phyloP scores from a whole-genome alignment of 2,113 vertebrate genomes.

The Larimichthys polyactis region DNA sequence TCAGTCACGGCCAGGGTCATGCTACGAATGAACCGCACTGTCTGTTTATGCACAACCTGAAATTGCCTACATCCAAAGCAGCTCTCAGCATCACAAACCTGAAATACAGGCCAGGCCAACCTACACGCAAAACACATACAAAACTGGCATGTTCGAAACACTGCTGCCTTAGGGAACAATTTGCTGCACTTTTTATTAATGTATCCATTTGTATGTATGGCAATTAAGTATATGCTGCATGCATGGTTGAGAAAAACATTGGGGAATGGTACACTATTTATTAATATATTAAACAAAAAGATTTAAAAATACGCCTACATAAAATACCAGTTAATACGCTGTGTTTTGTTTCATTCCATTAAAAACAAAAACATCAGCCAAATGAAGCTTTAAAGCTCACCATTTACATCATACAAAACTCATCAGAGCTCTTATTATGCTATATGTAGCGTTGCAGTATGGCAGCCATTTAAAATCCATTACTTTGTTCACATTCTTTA shows the following conservation, averaged over 20 bases:
- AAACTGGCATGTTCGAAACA: neutral
- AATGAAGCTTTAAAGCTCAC: conserved; percentile 40
- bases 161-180: neutral
- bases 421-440: conserved; percentile 50
- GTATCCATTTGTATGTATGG: neutral
- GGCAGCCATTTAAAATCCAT: conserved; percentile 69
- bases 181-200: neutral
- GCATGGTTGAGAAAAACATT: neutral
- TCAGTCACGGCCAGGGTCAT: conserved; percentile 11
- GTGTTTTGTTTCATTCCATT: conserved; percentile 28
- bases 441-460: conserved; percentile 27
- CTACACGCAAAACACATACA: neutral
- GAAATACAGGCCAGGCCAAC: neutral
- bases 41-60: neutral
- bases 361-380: conserved; percentile 36
- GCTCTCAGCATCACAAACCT: neutral
- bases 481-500: conserved; percentile 67
- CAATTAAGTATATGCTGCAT: neutral
- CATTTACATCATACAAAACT: conserved; percentile 52
- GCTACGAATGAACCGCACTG: conserved; percentile 9
- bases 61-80: conserved; percentile 8
- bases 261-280: neutral
- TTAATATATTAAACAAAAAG: neutral
- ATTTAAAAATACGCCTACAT: neutral
- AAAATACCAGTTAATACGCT: neutral